Evolutionary conservation across 2,113 vertebrate species (phyloP).

Genomic region (Echinops telfairi): DNA sequence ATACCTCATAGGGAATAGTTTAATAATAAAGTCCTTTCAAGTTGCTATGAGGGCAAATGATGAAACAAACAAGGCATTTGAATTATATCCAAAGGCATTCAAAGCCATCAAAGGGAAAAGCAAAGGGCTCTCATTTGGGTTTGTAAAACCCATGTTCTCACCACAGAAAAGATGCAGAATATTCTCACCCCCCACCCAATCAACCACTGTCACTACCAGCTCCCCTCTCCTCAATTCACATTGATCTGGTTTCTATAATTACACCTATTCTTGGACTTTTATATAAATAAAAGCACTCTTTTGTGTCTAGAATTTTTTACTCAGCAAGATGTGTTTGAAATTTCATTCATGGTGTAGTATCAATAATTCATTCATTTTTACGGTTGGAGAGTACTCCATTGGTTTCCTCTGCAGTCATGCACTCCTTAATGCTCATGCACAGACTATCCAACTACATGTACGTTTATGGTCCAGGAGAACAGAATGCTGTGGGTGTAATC

Average conservation of each 20-base stretch:
- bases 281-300: neutral
- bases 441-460: neutral
- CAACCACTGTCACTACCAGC: neutral
- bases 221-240: accelerated
- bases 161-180: neutral
- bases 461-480: neutral
- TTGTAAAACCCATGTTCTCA: neutral
- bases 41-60: neutral
- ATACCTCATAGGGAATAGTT: neutral
- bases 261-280: neutral
- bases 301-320: neutral
- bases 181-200: neutral
- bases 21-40: conserved; percentile 44
- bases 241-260: conserved; percentile 5
- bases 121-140: neutral
- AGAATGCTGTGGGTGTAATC: too few relatives aligned
- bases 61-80: neutral
- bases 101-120: conserved; percentile 40
- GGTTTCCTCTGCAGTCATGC: neutral
- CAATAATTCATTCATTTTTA: neutral
- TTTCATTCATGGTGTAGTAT: neutral
- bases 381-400: neutral
- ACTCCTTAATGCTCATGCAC: neutral
- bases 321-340: neutral
- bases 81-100: neutral